Evolutionary conservation across 1,140 invertebrate genomes (phyloP).

Genomic region (Caenorhabditis brenneri): DNA sequence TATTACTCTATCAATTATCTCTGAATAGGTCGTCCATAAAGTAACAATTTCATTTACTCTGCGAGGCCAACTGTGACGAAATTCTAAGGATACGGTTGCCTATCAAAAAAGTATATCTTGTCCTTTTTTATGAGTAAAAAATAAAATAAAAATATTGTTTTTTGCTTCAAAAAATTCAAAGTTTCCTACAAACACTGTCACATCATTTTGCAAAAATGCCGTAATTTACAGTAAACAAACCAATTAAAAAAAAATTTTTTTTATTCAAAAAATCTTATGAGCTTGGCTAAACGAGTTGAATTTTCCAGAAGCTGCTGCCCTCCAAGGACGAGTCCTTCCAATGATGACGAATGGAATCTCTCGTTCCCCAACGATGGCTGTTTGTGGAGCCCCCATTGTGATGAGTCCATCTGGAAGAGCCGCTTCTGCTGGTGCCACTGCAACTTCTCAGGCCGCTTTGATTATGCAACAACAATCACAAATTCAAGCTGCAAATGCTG

Average conservation of each 20-base stretch:
- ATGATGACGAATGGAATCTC: constrained; percentile 4
- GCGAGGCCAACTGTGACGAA: no score
- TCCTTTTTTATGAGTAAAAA: no score
- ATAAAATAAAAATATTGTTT: no score
- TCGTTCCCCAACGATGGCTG: constrained; percentile 45
- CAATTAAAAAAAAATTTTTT: background rate
- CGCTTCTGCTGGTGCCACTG: constrained; percentile 37
- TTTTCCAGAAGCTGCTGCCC: constrained; percentile 48
- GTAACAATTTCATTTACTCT: no score
- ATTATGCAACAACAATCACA: constrained; percentile 45
- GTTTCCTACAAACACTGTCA: no score
- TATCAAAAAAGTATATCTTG: no score
- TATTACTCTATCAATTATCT: no score
- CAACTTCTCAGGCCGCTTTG: background rate
- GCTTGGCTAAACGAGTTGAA: background rate
- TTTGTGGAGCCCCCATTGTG: constrained; percentile 57
- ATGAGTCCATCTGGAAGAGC: constrained; percentile 53
- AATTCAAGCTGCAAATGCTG: constrained; percentile 23
- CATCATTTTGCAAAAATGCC: no score
- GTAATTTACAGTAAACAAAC: no score
- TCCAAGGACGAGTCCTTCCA: constrained; percentile 23
- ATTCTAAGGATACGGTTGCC: no score
- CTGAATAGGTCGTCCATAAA: no score
- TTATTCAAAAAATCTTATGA: background rate
- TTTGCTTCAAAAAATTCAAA: no score